Percentiles rank a stretch among this genome's conserved stretches.
These are phyloP conservation scores for Erebia aethiops DNA, from an alignment of 2,888 invertebrate species.

Conservation along the genomic window DNA sequence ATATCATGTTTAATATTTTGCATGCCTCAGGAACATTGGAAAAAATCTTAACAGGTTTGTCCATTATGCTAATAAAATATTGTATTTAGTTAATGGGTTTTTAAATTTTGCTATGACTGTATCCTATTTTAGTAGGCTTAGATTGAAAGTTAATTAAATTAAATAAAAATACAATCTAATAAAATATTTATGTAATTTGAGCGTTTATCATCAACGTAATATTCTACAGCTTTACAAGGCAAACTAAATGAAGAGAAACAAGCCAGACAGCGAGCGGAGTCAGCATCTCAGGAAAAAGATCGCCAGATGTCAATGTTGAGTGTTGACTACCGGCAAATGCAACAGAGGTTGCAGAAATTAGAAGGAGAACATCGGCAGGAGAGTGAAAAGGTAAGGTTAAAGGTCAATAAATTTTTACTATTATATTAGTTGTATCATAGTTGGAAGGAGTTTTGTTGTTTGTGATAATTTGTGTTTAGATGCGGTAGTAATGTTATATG, in stretches of 20 bases:
- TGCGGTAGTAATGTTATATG: too few relatives aligned
- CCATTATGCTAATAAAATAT: slow-evolving; percentile 65
- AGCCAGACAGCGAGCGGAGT: slow-evolving; percentile 92
- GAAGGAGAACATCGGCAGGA: slow-evolving; percentile 96
- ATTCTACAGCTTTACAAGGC: slow-evolving; percentile 89
- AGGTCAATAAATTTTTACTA: too few relatives aligned
- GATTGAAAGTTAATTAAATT: neutral
- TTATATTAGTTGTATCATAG: too few relatives aligned
- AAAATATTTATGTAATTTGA: neutral
- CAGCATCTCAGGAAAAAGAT: slow-evolving; percentile 95
- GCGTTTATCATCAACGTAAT: neutral
- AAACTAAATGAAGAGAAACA: slow-evolving; percentile 96
- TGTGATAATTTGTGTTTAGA: too few relatives aligned
- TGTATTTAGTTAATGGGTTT: neutral
- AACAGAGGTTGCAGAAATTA: slow-evolving; percentile 93
- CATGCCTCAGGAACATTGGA: slow-evolving; percentile 87
- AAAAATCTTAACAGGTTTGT: slow-evolving; percentile 86
- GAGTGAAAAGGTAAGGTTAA: slow-evolving; percentile 86
- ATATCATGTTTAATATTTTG: slow-evolving; percentile 72
- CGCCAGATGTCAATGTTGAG: slow-evolving; percentile 96
- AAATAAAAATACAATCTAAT: neutral
- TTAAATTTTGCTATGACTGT: neutral
- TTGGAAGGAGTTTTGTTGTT: too few relatives aligned
- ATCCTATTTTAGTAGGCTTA: neutral
- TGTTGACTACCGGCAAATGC: slow-evolving; percentile 97